phyloP scores from a whole-genome alignment of 2,797 vertebrate genomes.

The Myripristis murdjan region DNA sequence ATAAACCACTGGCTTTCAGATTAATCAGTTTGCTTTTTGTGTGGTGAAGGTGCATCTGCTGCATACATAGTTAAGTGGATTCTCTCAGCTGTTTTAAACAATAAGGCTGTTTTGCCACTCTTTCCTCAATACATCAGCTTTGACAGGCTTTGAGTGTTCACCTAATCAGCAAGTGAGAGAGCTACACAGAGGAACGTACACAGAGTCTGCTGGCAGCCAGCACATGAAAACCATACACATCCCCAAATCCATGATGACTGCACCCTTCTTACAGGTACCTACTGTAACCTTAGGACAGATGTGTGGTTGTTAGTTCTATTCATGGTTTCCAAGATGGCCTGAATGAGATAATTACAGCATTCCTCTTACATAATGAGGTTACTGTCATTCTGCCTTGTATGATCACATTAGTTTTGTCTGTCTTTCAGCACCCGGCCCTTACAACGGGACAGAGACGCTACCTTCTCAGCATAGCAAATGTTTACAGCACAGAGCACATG shows the following conservation, averaged over 20 bases:
- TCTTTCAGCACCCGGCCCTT: slow-evolving; percentile 81
- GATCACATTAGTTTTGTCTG: slow-evolving; percentile 12
- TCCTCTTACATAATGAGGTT: neutral
- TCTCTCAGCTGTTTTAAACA: neutral
- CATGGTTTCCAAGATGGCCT: neutral
- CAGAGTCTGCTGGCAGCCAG: slow-evolving; percentile 49
- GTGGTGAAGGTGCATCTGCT: too few species aligned
- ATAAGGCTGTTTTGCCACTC: neutral
- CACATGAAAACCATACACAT: slow-evolving; percentile 77
- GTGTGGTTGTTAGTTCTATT: neutral
- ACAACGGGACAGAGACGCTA: slow-evolving; percentile 78
- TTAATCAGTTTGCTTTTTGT: too few species aligned
- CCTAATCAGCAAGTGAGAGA: slow-evolving; percentile 27
- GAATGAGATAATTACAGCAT: neutral
- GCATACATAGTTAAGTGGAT: neutral
- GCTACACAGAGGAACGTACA: slow-evolving; percentile 42
- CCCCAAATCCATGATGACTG: slow-evolving; percentile 77
- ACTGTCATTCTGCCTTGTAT: neutral
- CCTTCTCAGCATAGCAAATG: slow-evolving; percentile 80
- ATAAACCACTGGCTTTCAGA: too few species aligned
- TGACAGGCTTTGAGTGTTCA: slow-evolving; percentile 37
- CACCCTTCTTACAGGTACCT: slow-evolving; percentile 82
- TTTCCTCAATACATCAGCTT: slow-evolving; percentile 11
- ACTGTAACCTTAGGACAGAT: neutral
- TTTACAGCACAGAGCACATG: slow-evolving; percentile 83